phyloP scores from a whole-genome alignment of 1,140 invertebrate species.

The Drosophila rhopaloa region DNA sequence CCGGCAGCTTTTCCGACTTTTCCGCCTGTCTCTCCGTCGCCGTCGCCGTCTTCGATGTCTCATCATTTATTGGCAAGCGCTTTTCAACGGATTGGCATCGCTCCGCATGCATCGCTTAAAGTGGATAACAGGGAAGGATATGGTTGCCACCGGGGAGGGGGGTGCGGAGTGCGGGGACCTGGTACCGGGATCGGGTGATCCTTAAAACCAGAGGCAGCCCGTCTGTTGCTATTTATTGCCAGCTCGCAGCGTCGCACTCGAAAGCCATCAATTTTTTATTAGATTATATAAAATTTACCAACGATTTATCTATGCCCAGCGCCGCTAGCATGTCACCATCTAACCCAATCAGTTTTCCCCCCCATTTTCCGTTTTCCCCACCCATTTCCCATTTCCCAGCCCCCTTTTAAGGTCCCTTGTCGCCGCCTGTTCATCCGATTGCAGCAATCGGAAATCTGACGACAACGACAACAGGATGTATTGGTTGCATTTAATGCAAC shows the following conservation, averaged over 20 bases:
- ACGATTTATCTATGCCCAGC: constrained; percentile 78
- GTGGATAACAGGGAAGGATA: constrained; percentile 29
- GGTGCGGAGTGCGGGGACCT: neutral
- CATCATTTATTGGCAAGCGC: constrained; percentile 82
- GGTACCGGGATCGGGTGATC: neutral
- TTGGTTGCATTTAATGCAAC: constrained; percentile 55
- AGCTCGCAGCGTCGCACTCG: constrained; percentile 66
- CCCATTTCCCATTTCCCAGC: neutral
- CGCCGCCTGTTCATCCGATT: constrained; percentile 41
- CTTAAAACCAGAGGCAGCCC: constrained; percentile 30
- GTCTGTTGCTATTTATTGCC: constrained; percentile 77
- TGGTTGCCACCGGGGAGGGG: neutral
- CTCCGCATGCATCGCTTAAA: constrained; percentile 54
- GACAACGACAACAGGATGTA: constrained; percentile 52
- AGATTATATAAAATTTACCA: constrained; percentile 83
- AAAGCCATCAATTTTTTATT: constrained; percentile 81
- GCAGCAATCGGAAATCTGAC: constrained; percentile 46
- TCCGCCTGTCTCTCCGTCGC: neutral
- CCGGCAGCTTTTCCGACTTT: constrained; percentile 28
- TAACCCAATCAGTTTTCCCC: neutral
- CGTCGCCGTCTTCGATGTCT: constrained; percentile 53
- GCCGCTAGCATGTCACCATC: constrained; percentile 47
- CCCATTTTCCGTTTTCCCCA: neutral
- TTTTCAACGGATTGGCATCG: constrained; percentile 78
- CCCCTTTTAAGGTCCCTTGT: neutral